Base-by-base conservation (phyloP, 2,797 vertebrate genomes). In the Babyrousa celebensis region DNA sequence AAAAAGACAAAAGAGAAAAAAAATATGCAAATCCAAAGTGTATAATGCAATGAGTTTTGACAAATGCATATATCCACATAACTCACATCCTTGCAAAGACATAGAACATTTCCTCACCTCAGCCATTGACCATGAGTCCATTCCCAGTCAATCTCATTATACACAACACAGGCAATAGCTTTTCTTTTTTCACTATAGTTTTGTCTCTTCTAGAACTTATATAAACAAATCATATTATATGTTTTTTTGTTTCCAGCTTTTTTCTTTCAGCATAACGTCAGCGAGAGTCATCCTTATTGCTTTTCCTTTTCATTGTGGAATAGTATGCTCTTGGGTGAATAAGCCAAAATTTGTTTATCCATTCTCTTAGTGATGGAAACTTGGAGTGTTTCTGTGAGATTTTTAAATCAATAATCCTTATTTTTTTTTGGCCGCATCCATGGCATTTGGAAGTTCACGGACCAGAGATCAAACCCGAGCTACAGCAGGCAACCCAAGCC, bases 231-330 rank as follows among this genome's bases (percentile, higher is more conserved):
- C 18, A 84, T 60, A 48, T 14, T 65, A 58, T 62, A 83, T 60
- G 6, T 48, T 40, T 21, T 67, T 75, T 83, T n/a, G 32, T 80
- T 25, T 40, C 23, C 27, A 70, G 29, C 4, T 75, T 74, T 20
- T 70, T 90, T 87, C 68, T 78, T 16, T 79, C 58, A 95, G 15
- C 48, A 85, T 87, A 78, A 60, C 60, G 11, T 48, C 40, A 90
- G 2, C 92, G 56, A 86, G 29, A 54, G 82, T 65, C 48, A 78
- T 32, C 18, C 15, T 23, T 72, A 25, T 40, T 72, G 7, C 58
- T 92, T 93, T 29, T 91, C 27, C 63, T 85, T 94, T 90, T 54
- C 29, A 54, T 82, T 92, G 25, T 4, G 56, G 18, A 83, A 67
- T 75, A 65, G 2, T 54, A 83, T 54, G n/a, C 8, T 27, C 72